Conservation (phyloP, 2,888 invertebrate species). For the Ichneumoninae sp. region DNA sequence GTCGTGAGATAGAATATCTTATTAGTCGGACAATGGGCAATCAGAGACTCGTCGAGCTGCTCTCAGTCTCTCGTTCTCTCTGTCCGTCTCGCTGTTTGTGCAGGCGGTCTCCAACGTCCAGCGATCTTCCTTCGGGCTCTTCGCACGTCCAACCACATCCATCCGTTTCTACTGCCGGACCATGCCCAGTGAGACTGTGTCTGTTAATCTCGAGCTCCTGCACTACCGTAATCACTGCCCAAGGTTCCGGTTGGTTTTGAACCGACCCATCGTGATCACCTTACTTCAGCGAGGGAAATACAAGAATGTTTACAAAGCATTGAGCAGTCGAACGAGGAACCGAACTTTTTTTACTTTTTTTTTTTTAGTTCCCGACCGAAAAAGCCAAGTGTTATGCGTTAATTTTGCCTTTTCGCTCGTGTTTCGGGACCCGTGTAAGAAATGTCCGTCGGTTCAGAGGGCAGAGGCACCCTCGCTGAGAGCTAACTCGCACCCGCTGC, state of each 20-base stretch:
- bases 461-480: constrained; percentile 79
- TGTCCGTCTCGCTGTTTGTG: constrained; percentile 7
- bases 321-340: neutral
- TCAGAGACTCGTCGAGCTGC: constrained; percentile 77
- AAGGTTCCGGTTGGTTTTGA: constrained; percentile 15
- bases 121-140: constrained; percentile 47
- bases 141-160: constrained; percentile 61
- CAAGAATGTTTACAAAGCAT: neutral
- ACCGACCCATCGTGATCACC: constrained; percentile 19
- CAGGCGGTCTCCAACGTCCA: constrained; percentile 35
- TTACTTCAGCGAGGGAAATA: constrained; percentile 7
- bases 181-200: constrained; percentile 3
- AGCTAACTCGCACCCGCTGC: constrained; percentile 81
- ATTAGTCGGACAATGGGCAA: constrained; percentile 83
- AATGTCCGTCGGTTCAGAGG: constrained; percentile 71
- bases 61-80: constrained; percentile 67
- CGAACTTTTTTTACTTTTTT: neutral
- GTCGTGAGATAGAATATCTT: constrained; percentile 80
- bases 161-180: constrained; percentile 72
- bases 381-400: neutral
- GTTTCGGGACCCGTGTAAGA: constrained; percentile 3
- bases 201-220: constrained; percentile 16
- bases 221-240: constrained; percentile 33
- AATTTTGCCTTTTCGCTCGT: neutral
- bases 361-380: neutral